phyloP scores from a whole-genome alignment of 2,888 invertebrate genomes.

The Odontothrips loti region DNA sequence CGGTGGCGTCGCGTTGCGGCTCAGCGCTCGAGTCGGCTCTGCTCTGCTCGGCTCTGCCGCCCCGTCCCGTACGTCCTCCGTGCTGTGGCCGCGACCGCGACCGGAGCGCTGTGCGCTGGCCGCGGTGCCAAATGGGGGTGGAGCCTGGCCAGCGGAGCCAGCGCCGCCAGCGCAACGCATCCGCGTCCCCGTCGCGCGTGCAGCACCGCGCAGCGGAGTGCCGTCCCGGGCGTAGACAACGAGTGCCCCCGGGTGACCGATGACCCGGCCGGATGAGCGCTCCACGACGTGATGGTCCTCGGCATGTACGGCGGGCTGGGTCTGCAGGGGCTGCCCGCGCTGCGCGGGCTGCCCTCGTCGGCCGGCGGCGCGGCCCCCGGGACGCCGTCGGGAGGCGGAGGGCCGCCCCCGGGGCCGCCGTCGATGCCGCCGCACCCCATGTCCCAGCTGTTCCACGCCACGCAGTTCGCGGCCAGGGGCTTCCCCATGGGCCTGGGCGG shows the following conservation, averaged over 20 bases:
- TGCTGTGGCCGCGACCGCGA: too few relatives aligned
- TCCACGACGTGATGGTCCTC: constrained; percentile 35
- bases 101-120: neutral
- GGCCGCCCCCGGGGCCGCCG: constrained; percentile 36
- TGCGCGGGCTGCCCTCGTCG: constrained; percentile 34
- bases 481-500: constrained; percentile 38
- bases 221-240: too few relatives aligned
- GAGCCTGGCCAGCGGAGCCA: neutral
- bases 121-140: neutral
- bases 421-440: constrained; percentile 36
- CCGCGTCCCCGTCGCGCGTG: neutral
- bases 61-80: too few relatives aligned
- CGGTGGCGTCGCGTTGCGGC: too few relatives aligned
- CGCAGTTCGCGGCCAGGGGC: constrained; percentile 35
- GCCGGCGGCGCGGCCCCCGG: constrained; percentile 33
- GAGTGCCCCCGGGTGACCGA: neutral
- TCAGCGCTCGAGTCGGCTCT: too few relatives aligned
- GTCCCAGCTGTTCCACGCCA: constrained; percentile 40
- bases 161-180: neutral
- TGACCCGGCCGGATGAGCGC: constrained; percentile 39
- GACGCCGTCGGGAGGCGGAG: constrained; percentile 32
- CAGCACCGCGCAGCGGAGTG: neutral
- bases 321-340: constrained; percentile 35
- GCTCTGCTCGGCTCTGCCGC: too few relatives aligned
- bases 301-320: constrained; percentile 33